Base-by-base conservation (phyloP, 2,888 invertebrate genomes). In the Hyalella azteca region DNA sequence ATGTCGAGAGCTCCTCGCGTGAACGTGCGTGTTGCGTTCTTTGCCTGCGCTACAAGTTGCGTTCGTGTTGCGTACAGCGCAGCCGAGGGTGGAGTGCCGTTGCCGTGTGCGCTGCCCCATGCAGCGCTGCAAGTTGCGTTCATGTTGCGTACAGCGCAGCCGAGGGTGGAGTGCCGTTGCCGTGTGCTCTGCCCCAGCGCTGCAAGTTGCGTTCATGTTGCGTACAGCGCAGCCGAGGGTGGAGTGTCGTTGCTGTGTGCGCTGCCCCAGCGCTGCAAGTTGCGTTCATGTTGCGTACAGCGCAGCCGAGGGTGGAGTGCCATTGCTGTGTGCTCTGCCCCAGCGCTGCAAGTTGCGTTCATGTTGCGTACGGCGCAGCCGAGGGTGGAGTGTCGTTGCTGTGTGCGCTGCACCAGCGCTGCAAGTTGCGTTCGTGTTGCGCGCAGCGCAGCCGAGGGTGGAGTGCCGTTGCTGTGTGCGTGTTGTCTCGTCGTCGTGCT, bases 121-220 rank as follows among this genome's bases (percentile, higher is more conserved):
- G n/a, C n/a, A n/a, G n/a, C n/a, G n/a, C n/a, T n/a, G n/a, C 32
- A 36, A n/a, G 54, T 66, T 66, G 66, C 66, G 66, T 66, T 66
- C 32, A 29, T 36, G 66, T 2, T 36, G 66, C 36, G 22, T 39
- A 36, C 36, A 36, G 66, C 39, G 36, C 66, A 66, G 36, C 66
- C 29, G 66, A 66, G 66, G 66, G 66, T 36, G 66, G 66, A 66
- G 66, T 66, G 66, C n/a, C 66, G 19, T 9, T 36, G 66, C 32
- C 29, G 5, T 32, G 22, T 45, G 15, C 15, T n/a, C n/a, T n/a
- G n/a, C n/a, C n/a, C n/a, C n/a, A n/a, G n/a, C n/a, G n/a, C n/a
- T n/a, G n/a, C n/a, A n/a, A n/a, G n/a, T n/a, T n/a, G n/a, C n/a
- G n/a, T n/a, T n/a, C n/a, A n/a, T n/a, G n/a, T n/a, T n/a, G n/a